Evolutionary conservation across 2,797 vertebrate genomes (phyloP).

Genomic region (Pseudocheirus occidentalis): DNA sequence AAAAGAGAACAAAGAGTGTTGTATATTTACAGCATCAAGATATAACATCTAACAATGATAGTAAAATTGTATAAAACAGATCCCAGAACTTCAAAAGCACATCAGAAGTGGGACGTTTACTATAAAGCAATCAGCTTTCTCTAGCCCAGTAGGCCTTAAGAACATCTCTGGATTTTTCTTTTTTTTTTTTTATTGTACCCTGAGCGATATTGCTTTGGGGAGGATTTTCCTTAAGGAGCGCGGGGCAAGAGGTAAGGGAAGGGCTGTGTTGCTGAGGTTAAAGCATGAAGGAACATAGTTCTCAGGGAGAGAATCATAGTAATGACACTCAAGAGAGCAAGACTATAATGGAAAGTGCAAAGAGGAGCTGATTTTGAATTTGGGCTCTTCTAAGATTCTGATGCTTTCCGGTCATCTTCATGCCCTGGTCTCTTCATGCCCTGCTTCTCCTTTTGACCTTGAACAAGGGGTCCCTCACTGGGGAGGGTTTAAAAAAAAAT

Average conservation of each 20-base stretch:
- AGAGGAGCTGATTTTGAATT: not conserved
- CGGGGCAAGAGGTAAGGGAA: not conserved
- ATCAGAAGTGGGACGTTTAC: not conserved
- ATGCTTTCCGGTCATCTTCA: not conserved
- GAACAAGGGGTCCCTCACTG: not conserved
- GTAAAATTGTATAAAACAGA: not conserved
- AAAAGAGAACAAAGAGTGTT: not conserved
- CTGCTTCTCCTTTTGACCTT: not conserved
- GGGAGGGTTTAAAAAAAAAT: not conserved
- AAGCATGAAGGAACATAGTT: not conserved
- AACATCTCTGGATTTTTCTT: not conserved
- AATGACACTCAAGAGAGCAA: not conserved
- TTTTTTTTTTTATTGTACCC: not conserved
- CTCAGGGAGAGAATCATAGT: not conserved
- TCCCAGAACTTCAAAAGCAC: not conserved
- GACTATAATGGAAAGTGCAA: not conserved
- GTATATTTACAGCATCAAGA: not conserved
- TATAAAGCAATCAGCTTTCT: not conserved
- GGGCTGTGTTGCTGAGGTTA: not conserved
- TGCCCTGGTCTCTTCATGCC: not conserved
- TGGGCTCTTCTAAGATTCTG: not conserved
- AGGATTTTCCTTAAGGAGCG: not conserved
- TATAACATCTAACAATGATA: not conserved
- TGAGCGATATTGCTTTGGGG: not conserved
- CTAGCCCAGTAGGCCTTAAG: not conserved